Conservation (phyloP, 2,888 invertebrate species). For the Lepidocyrtinus sp. region DNA sequence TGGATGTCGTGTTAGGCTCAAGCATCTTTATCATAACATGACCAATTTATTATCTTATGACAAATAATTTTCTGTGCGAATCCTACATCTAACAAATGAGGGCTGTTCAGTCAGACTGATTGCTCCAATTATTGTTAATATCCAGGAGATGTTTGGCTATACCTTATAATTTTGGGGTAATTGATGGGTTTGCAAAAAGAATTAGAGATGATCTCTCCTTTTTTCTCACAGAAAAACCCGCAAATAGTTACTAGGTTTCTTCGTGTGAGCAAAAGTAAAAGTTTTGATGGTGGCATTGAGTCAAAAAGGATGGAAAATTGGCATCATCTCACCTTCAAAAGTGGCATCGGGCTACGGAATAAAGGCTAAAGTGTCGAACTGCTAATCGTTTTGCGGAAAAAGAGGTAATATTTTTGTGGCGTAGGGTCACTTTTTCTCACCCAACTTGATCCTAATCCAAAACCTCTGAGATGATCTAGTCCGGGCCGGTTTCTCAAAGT, state of each 20-base stretch:
- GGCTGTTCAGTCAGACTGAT: constrained; percentile 21
- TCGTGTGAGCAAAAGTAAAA: constrained; percentile 1
- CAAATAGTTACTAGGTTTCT: no score
- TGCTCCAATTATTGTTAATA: neutral
- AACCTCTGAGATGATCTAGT: no score
- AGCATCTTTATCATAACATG: no score
- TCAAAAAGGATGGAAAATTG: constrained; percentile 41
- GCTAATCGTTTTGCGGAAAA: constrained; percentile 24
- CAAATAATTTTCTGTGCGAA: constrained; percentile 49
- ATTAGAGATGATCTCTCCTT: constrained; percentile 12
- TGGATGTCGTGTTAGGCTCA: no score
- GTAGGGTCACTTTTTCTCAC: constrained; percentile 47
- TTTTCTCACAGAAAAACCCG: constrained; percentile 38
- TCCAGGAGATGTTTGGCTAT: no score
- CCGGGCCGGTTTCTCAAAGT: constrained; percentile 19
- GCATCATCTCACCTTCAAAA: constrained; percentile 44
- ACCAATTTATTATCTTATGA: no score
- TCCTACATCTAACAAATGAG: constrained; percentile 52
- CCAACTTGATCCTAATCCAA: neutral
- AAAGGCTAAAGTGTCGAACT: neutral
- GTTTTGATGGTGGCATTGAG: constrained; percentile 30
- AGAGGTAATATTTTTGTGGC: constrained; percentile 32
- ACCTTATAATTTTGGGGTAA: neutral
- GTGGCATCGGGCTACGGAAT: constrained; percentile 41
- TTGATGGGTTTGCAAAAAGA: neutral